Base-by-base conservation (phyloP, 2,113 vertebrate genomes). In the Bambusicola thoracicus region DNA sequence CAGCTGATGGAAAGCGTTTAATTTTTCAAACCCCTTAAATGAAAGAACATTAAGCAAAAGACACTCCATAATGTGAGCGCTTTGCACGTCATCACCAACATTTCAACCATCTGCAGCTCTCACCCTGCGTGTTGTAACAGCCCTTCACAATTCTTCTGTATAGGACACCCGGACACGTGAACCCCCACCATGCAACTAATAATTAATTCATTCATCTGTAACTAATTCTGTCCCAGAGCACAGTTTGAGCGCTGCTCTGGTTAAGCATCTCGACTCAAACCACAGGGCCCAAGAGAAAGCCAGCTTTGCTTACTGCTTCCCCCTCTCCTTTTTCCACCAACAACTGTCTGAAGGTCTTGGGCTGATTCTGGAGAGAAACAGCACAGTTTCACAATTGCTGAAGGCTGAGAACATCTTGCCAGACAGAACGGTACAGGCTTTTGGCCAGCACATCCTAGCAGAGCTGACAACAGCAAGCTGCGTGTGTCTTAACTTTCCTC, bases 1-100 rank as follows among this genome's bases (percentile, higher is more conserved):
- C 78, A 36, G 10, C 40, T 67, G 72, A 92, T 73, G 25, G 51
- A 20, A 89, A 38, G 43, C 11, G 44, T 94, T 97, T 78, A 81
- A 94, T 92, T 94, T 93, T 94, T 93, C 82, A 95, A 75, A 20
- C 15, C 67, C 20, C 79, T 93, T 66, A 90, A 84, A 92, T 0
- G 29, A 65, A 77, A 77, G 85, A 32, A 79, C 59, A 72, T 70
- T 6, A 58, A 74, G 40, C 29, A 55, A 10, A 63, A 87, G 92
- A 14, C 75, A 43, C 29, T 55, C 32, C 1, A 3, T 7, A 25
- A 80, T 4, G 1, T 67, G 41, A 96, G 76, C 46, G 25, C 66
- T 93, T 59, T 13, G 63, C 69, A 75, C 68, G 61, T 59, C 89
- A 24, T 30, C 13, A 8, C 55, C 11, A 76, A 2, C 75, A 34